These are phyloP conservation scores for Natrix natrix DNA, from an alignment of 2,797 vertebrate genomes.

Conservation along the genomic window DNA sequence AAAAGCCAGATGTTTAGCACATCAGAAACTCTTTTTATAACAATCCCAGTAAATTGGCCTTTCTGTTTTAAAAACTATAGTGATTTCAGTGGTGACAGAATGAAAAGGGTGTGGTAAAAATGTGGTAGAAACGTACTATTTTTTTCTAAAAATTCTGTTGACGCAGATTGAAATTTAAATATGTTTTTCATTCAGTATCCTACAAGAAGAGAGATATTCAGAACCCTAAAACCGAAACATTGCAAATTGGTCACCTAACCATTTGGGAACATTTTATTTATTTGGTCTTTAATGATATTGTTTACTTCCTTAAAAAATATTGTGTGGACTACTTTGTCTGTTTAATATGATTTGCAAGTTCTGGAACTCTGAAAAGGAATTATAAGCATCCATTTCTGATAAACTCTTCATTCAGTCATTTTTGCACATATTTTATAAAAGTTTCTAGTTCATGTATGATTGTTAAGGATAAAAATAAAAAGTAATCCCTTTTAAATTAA, in stretches of 20 bases:
- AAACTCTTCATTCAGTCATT: neutral
- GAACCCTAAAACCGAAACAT: neutral
- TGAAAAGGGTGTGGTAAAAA: neutral
- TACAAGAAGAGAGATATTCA: neutral
- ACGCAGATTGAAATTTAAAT: neutral
- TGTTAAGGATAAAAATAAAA: neutral
- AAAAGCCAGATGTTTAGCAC: neutral
- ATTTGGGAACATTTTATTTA: neutral
- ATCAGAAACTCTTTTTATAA: constrained; percentile 11
- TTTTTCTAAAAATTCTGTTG: neutral
- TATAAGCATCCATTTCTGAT: neutral
- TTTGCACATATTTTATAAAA: neutral
- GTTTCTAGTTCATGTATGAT: neutral
- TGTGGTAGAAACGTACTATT: neutral
- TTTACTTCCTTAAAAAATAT: neutral
- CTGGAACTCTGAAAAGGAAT: neutral
- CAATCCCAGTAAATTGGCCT: neutral
- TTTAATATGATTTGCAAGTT: neutral
- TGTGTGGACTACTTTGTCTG: neutral
- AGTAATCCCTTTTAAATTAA: neutral
- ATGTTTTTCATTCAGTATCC: neutral
- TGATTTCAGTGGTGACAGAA: neutral
- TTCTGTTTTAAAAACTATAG: neutral
- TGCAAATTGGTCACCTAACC: neutral
- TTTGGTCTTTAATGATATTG: neutral